Evolutionary conservation across 2,797 vertebrate species (phyloP).

Genomic region (Iguana delicatissima): DNA sequence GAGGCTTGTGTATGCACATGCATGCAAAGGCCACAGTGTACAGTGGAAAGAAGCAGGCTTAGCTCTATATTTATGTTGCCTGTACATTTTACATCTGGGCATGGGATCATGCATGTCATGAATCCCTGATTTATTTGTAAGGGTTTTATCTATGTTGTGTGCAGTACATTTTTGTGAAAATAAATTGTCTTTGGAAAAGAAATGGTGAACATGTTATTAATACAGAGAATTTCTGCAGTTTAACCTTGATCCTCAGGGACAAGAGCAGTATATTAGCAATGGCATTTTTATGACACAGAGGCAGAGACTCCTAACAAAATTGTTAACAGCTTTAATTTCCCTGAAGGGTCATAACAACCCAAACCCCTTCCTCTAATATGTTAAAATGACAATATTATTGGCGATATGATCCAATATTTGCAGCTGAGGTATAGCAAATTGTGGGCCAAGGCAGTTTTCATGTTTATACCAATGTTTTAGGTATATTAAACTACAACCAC

Average conservation of each 20-base stretch:
- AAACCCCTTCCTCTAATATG: conserved; percentile 44
- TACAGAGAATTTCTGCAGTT: conserved; percentile 47
- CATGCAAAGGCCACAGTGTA: not conserved
- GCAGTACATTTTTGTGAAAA: conserved; percentile 27
- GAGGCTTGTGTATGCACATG: not conserved
- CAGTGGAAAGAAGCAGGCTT: not conserved
- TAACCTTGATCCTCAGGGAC: conserved; percentile 53
- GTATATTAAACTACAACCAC: conserved; percentile 11
- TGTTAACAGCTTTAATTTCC: conserved; percentile 70
- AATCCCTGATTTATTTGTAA: not conserved
- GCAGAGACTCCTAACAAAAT: conserved; percentile 49
- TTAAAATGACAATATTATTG: conserved; percentile 67
- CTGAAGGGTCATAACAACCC: conserved; percentile 59
- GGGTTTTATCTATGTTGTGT: not conserved
- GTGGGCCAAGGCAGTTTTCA: conserved; percentile 32
- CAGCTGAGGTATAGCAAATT: conserved; percentile 43
- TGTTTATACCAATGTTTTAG: conserved; percentile 14
- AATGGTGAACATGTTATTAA: conserved; percentile 27
- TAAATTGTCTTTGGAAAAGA: conserved; percentile 42
- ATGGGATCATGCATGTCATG: conserved; percentile 33
- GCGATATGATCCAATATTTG: conserved; percentile 53
- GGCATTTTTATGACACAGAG: conserved; percentile 65
- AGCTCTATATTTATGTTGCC: not conserved
- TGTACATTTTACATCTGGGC: conserved; percentile 13
- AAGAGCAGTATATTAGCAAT: conserved; percentile 54